Base-by-base conservation (phyloP, 2,888 invertebrate species). In the Monoplex corrugatus region DNA sequence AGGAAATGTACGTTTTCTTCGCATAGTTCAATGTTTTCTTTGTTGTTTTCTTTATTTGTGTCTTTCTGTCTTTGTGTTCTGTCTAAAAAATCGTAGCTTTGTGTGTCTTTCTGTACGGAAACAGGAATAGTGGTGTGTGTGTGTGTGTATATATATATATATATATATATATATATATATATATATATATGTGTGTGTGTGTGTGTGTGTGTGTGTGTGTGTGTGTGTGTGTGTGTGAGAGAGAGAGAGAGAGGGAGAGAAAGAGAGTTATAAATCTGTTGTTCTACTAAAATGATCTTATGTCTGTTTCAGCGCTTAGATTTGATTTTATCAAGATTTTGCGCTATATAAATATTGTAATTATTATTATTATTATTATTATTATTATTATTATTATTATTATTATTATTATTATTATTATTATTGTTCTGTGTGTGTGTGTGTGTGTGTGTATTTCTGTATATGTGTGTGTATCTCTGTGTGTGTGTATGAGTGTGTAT, bases 401-500 rank as follows among this genome's bases (percentile, higher is more conserved):
- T n/a, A n/a, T n/a, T n/a, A n/a, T n/a, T n/a, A n/a, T n/a, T n/a
- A n/a, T n/a, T n/a, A n/a, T n/a, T n/a, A n/a, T n/a, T n/a, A n/a
- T n/a, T n/a, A 40, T 23, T 35, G 32, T n/a, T 57, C 1, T 85
- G 19, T 50, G 19, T 57, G 44, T 32, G 19, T 35, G 3, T 85
- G 35, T 38, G 8, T 85, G 38, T 13, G 38, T 44, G 28, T 50
- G n/a, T 35, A 1, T 84, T 0, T 84, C 35, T 50, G 84, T 80
- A 35, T 43, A 44, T 68, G 68, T 68, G 68, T 78, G 40, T 28
- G 28, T 40, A 1, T 38, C 19, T 78, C 19, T 40, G 78, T 78
- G 68, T 68, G 68, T 68, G 68, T 68, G 68, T 68, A 28, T 68
- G 28, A 19, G 68, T 68, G 68, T 68, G 68, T 68, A 28, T 68